These are phyloP conservation scores for Leucopsar rothschildi DNA, from an alignment of 2,113 vertebrate species.

Conservation along the genomic window DNA sequence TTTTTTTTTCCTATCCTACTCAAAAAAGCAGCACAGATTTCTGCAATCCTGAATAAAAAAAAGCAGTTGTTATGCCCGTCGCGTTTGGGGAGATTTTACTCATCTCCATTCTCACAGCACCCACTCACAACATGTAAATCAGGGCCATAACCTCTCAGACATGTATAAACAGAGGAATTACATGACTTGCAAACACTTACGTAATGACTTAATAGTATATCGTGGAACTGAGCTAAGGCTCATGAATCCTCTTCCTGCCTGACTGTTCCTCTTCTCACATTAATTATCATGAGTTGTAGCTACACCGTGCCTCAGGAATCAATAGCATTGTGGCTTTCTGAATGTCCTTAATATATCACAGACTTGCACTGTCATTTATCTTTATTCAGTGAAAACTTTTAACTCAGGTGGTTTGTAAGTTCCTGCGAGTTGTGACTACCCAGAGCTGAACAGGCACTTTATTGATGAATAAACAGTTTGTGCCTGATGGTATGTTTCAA, in stretches of 20 bases:
- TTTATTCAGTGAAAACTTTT: neutral
- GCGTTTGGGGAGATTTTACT: neutral
- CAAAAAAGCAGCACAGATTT: neutral
- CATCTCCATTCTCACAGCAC: neutral
- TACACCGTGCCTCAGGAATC: neutral
- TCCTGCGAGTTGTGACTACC: neutral
- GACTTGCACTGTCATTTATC: neutral
- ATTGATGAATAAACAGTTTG: neutral
- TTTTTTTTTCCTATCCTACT: neutral
- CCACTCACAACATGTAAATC: slow-evolving; percentile 13
- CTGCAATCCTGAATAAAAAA: neutral
- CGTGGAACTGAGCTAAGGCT: neutral
- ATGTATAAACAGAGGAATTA: slow-evolving; percentile 12
- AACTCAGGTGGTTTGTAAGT: neutral
- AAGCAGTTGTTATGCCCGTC: neutral
- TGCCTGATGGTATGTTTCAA: neutral
- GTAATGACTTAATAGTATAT: slow-evolving; percentile 52
- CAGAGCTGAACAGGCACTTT: neutral
- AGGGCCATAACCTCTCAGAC: slow-evolving; percentile 36
- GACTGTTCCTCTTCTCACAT: neutral
- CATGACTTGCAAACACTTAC: slow-evolving; percentile 21
- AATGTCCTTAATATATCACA: neutral
- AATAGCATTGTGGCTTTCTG: neutral
- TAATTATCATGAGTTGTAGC: neutral
- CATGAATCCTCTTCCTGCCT: slow-evolving; percentile 35